A percentile compares a stretch with the other conserved stretches of the same genome.
Conservation (phyloP, 2,888 invertebrate genomes). For the Automeris io region DNA sequence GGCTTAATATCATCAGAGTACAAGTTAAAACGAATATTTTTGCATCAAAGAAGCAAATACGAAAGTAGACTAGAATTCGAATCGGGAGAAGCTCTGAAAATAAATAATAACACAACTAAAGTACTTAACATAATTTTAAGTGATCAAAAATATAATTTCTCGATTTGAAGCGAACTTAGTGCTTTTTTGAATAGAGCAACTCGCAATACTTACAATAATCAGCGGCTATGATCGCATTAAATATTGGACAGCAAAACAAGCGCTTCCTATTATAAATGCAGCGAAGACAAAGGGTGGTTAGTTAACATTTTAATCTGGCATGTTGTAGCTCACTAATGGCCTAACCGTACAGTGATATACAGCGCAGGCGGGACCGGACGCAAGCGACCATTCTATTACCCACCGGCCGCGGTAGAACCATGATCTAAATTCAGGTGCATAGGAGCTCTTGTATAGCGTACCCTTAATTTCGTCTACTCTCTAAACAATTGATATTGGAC, state of each 20-base stretch:
- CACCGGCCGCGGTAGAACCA: too few species aligned
- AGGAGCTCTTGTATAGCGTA: slow-evolving; percentile 4
- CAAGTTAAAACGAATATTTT: too few species aligned
- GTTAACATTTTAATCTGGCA: slow-evolving; percentile 59
- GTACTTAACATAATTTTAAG: too few species aligned
- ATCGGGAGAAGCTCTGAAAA: too few species aligned
- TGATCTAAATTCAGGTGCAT: slow-evolving; percentile 40
- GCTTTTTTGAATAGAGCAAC: slow-evolving; percentile 26
- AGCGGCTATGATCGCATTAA: slow-evolving; percentile 33
- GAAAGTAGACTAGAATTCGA: too few species aligned
- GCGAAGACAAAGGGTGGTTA: slow-evolving; percentile 49
- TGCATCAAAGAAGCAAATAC: too few species aligned
- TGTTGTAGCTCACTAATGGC: slow-evolving; percentile 44
- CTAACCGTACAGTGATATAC: slow-evolving; percentile 40
- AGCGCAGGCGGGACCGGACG: slow-evolving; percentile 28
- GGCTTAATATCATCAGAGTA: too few species aligned
- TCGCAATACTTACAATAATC: slow-evolving; percentile 36
- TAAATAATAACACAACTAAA: too few species aligned
- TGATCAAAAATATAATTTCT: too few species aligned
- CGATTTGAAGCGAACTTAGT: slow-evolving; percentile 2
- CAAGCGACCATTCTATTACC: slow-evolving; percentile 44
- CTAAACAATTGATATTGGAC: not conserved
- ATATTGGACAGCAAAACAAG: slow-evolving; percentile 40
- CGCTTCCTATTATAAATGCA: slow-evolving; percentile 41
- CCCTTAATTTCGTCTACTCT: slow-evolving; percentile 3